Evolutionary conservation across 2,888 invertebrate species (phyloP), one percentile per base, ranked within the genome.

Genomic region (Scaptomyza caliginosa): DNA sequence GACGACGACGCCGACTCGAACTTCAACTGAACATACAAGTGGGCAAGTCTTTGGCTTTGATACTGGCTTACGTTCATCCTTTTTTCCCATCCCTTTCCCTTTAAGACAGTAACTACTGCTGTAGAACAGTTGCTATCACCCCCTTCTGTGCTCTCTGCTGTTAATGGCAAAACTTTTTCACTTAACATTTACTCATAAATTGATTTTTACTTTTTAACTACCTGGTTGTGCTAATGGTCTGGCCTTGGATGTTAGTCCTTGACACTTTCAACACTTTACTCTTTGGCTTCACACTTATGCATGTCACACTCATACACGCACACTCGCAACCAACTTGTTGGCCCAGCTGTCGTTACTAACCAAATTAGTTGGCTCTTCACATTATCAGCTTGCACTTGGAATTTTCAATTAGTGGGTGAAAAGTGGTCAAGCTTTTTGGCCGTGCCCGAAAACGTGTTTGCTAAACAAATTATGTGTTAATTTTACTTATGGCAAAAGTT

Each of bases 161-260:
- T 82, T 83, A 83, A 83, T 88, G 82, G 82, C 69, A 71, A 86
- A 83, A 83, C 69, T 83, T 83, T 83, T 83, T 83, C 82, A 83
- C 82, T 83, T 83, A 83, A 83, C 83, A 70, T 83, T 80, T 74
- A 79, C 88, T 86, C 86, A 83, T 83, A 88, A 83, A 83, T 83
- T 83, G 88, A 83, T 83, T 83, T 88, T 83, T 88, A 88, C 88
- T 86, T 86, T 88, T 88, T 83, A 83, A 83, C 86, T 86, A 83
- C 71, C 83, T 81, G 40, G 24, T 39, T 26, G 60, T 50, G 74
- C 74, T 68, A 68, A 72, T 77, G 74, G 45, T 57, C 34, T 58
- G 62, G 64, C 72, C 71, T 72, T 72, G 76, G 55, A 48, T 52
- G 57, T 72, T 70, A 59, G 71, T 64, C 45, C 63, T 58, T 54